Percentiles rank a stretch among this genome's conserved stretches.
Conservation (phyloP, 2,113 vertebrate species). For the Maccullochella peelii region DNA sequence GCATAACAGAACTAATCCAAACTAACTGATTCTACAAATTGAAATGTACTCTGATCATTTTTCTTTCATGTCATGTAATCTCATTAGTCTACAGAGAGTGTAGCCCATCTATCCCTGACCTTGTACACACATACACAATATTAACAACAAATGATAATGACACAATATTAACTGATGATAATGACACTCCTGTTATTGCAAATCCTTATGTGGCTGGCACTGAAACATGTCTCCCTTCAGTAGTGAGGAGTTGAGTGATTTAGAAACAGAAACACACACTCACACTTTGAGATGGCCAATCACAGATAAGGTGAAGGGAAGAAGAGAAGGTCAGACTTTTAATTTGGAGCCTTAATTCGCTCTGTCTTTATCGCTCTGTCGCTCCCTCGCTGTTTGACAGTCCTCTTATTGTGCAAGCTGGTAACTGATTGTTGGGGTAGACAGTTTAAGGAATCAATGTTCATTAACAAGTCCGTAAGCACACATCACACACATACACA, state of each 20-base stretch:
- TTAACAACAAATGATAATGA: neutral
- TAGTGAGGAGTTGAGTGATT: neutral
- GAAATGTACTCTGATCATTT: neutral
- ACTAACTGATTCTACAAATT: neutral
- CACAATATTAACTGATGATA: neutral
- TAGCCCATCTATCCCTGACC: neutral
- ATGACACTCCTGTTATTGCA: neutral
- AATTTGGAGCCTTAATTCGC: conserved; percentile 15
- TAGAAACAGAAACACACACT: conserved; percentile 24
- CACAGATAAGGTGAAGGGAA: conserved; percentile 43
- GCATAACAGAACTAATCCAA: neutral
- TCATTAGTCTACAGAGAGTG: neutral
- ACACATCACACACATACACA: conserved; percentile 37
- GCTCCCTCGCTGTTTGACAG: conserved; percentile 20
- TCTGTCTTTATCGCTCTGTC: conserved; percentile 13
- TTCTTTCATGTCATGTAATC: neutral
- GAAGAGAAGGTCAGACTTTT: conserved; percentile 25
- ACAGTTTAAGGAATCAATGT: conserved; percentile 64
- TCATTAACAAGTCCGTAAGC: conserved; percentile 70
- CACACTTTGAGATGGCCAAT: conserved; percentile 18
- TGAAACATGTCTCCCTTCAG: too few species aligned
- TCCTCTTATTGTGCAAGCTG: conserved; percentile 29
- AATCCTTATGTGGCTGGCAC: neutral
- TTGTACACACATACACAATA: neutral
- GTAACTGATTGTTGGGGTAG: conserved; percentile 53